Base-by-base conservation (phyloP, 2,888 invertebrate genomes). In the Linnaemya vulpina region DNA sequence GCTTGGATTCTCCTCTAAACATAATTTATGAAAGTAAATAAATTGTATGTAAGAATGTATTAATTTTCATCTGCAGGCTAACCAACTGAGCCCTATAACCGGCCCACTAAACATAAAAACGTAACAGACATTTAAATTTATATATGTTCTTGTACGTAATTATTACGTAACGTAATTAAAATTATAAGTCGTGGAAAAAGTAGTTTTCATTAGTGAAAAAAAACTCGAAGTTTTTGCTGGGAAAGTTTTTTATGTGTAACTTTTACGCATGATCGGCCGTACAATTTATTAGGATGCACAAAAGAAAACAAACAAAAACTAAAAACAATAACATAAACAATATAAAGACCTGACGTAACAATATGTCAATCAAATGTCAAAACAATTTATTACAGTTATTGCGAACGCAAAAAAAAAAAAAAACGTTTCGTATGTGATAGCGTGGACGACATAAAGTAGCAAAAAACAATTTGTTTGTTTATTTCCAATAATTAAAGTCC, bases 281-380 rank as follows among this genome's bases (percentile, higher is more conserved):
- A 53, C 10, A 35, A 30, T 65, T 65, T 51, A 71, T 70, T 58
- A 65, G 49, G 58, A 71, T 65, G 55, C 7, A 4, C 22, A 58
- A n/a, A 43, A 30, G 17, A 74, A 65, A 71, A 17, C 20, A 35
- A 17, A 58, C 38, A 5, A 40, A 40, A 40, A 65, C 53, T 10
- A 25, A 51, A 30, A 15, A 55, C 4, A 55, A 15, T 25, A 55
- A 25, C 3, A 53, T 22, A 5, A 7, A 49, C 7, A 49, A 51
- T 17, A 51, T 20, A 51, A 53, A 53, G 0, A 63, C 46, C 15
- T 65, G 30, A 63, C 46, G 62, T 9, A 78, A 62, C 40, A 75
- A 73, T 75, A 73, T 80, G 84, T 84, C 80, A 84, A 80, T 84
- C 80, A 80, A 80, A 84, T 80, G 84, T 80, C 84, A 84, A 80